Conservation (phyloP, 2,797 vertebrate species). For the Thalassophryne amazonica region DNA sequence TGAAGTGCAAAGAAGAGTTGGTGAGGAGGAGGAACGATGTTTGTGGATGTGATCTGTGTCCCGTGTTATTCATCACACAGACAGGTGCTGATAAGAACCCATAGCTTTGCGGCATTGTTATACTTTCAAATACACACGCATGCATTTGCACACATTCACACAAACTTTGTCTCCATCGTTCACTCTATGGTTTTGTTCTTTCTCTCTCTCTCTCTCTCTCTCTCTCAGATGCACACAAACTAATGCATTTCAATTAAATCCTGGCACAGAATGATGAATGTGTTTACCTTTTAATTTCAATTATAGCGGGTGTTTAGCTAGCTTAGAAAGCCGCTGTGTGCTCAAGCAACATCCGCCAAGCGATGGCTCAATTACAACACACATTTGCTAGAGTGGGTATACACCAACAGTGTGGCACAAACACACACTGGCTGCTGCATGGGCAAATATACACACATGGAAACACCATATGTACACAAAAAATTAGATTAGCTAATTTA, state of each 20-base stretch:
- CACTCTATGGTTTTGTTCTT: constrained; percentile 13
- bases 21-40: constrained; percentile 7
- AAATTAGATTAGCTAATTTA: constrained; percentile 72
- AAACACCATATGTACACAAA: constrained; percentile 14
- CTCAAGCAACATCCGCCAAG: constrained; percentile 53
- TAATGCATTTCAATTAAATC: constrained; percentile 75
- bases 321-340: constrained; percentile 55
- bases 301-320: constrained; percentile 69
- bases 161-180: constrained; percentile 41
- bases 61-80: constrained; percentile 54
- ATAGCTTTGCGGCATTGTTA: constrained; percentile 48
- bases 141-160: constrained; percentile 28
- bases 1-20: background rate
- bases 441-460: constrained; percentile 28
- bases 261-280: constrained; percentile 74
- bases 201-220: background rate
- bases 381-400: constrained; percentile 4
- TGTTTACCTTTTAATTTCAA: constrained; percentile 80
- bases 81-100: constrained; percentile 61
- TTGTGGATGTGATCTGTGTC: constrained; percentile 34
- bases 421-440: constrained; percentile 18
- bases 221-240: background rate
- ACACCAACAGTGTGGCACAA: background rate
- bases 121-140: constrained; percentile 28
- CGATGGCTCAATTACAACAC: constrained; percentile 68